A percentile compares a stretch with the other conserved stretches of the same genome.
Evolutionary conservation across 1,140 invertebrate species (phyloP).

Genomic region (Drosophila hydei): DNA sequence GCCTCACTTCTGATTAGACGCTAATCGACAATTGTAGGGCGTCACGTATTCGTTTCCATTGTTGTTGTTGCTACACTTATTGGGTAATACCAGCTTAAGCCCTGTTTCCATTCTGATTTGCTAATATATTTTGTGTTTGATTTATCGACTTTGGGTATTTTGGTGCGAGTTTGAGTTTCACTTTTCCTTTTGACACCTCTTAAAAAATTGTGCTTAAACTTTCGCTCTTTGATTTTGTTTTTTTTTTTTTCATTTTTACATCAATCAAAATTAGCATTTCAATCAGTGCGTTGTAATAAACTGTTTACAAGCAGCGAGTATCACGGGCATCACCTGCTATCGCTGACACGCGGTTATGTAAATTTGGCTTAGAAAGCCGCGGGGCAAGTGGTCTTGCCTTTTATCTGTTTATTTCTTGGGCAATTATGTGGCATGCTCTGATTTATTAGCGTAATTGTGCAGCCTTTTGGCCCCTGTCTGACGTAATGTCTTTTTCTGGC

Average conservation of each 20-base stretch:
- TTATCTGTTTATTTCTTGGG: conserved; percentile 11
- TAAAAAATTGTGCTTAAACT: conserved; percentile 53
- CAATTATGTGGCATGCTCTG: conserved; percentile 22
- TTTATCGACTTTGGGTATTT: conserved; percentile 30
- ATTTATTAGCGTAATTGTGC: conserved; percentile 22
- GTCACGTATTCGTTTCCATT: conserved; percentile 9
- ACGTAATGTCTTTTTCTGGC: conserved; percentile 47
- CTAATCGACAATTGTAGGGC: conserved; percentile 46
- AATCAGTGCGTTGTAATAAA: conserved; percentile 56
- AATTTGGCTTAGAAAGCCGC: conserved; percentile 45
- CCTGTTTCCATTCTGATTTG: conserved; percentile 36
- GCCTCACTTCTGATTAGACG: conserved; percentile 64
- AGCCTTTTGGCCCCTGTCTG: conserved; percentile 34
- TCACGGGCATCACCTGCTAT: conserved; percentile 18
- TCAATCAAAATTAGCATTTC: conserved; percentile 80
- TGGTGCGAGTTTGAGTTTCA: conserved; percentile 63
- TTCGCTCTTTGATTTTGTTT: conserved; percentile 57
- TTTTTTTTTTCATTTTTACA: conserved; percentile 35
- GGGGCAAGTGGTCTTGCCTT: conserved; percentile 24
- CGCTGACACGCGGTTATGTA: conserved; percentile 45
- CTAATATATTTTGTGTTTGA: conserved; percentile 21
- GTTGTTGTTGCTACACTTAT: conserved; percentile 32
- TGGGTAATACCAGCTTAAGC: conserved; percentile 29
- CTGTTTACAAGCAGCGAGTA: conserved; percentile 15
- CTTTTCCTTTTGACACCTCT: conserved; percentile 72